A percentile compares a stretch with the other conserved stretches of the same genome.
These are phyloP conservation scores for Hypomecis punctinalis DNA, from an alignment of 2,888 invertebrate species.

Conservation along the genomic window DNA sequence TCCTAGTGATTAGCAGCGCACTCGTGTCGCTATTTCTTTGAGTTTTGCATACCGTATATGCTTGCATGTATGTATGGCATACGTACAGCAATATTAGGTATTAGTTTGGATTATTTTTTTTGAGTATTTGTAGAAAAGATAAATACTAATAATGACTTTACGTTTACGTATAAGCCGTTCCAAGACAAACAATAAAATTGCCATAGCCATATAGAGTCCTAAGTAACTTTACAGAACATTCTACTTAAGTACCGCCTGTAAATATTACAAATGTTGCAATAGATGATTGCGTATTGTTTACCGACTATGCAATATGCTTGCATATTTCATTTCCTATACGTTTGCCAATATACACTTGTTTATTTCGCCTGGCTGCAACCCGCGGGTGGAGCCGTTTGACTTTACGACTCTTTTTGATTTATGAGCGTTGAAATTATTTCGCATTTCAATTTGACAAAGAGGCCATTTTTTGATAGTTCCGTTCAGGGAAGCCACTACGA, in stretches of 20 bases:
- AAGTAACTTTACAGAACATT: no score
- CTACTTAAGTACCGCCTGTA: no score
- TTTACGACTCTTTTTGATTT: slow-evolving; percentile 21
- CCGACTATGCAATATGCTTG: slow-evolving; percentile 6
- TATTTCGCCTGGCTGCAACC: slow-evolving; percentile 4
- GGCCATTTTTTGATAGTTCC: neutral
- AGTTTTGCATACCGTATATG: slow-evolving; percentile 29
- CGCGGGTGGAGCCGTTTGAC: slow-evolving; percentile 5
- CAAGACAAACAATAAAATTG: no score
- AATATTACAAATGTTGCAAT: no score
- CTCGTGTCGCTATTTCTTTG: slow-evolving; percentile 46
- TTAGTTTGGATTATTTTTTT: no score
- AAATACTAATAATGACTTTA: no score
- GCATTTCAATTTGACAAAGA: slow-evolving; percentile 3
- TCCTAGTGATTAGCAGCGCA: slow-evolving; percentile 71
- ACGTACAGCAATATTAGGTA: no score
- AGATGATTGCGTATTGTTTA: slow-evolving; percentile 30
- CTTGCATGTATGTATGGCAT: slow-evolving; percentile 12
- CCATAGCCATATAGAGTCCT: no score
- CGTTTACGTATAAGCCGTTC: no score
- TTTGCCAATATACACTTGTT: slow-evolving; percentile 13
- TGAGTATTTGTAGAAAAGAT: no score
- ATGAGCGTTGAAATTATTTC: slow-evolving; percentile 18
- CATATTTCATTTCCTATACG: slow-evolving; percentile 1
- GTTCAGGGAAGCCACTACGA: slow-evolving; percentile 20